Percentiles rank a stretch among this genome's conserved stretches.
phyloP scores from a whole-genome alignment of 1,140 invertebrate genomes.

The Laupala kohalensis region DNA sequence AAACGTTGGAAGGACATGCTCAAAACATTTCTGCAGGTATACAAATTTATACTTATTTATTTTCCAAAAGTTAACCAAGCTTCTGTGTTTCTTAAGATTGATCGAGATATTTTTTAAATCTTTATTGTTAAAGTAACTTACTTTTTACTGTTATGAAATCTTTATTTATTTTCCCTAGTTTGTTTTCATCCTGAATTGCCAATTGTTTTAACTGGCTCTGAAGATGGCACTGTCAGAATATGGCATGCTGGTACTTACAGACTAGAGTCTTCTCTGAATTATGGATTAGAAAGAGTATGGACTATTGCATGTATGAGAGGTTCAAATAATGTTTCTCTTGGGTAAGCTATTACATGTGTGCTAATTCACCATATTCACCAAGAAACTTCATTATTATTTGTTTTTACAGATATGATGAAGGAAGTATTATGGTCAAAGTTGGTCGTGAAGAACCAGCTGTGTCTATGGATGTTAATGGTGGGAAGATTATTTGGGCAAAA shows the following conservation, averaged over 20 bases:
- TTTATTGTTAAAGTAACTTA: background rate
- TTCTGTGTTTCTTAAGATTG: background rate
- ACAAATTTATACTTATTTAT: background rate
- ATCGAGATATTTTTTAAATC: background rate
- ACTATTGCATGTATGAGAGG: conserved; percentile 89
- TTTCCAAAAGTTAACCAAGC: background rate
- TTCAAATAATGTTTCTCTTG: conserved; percentile 92
- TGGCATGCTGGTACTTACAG: conserved; percentile 96
- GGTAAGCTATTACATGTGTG: conserved; percentile 30
- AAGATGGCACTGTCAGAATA: conserved; percentile 89
- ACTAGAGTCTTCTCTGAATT: conserved; percentile 92
- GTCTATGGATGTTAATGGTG: conserved; percentile 95
- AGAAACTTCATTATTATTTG: background rate
- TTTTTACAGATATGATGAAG: conserved; percentile 75
- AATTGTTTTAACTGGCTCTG: conserved; percentile 92
- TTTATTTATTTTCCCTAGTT: conserved; percentile 34
- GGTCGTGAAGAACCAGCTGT: conserved; percentile 97
- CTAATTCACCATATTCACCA: background rate
- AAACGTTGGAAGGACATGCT: conserved; percentile 91
- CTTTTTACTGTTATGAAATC: background rate
- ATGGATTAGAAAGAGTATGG: conserved; percentile 97
- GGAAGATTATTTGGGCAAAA: conserved; percentile 97
- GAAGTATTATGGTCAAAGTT: conserved; percentile 93
- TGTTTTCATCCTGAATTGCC: conserved; percentile 96
- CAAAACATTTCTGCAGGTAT: conserved; percentile 80